A percentile compares a stretch with the other conserved stretches of the same genome.
Conservation (phyloP, 2,888 invertebrate species). For the Tricholauxania praeusta region DNA sequence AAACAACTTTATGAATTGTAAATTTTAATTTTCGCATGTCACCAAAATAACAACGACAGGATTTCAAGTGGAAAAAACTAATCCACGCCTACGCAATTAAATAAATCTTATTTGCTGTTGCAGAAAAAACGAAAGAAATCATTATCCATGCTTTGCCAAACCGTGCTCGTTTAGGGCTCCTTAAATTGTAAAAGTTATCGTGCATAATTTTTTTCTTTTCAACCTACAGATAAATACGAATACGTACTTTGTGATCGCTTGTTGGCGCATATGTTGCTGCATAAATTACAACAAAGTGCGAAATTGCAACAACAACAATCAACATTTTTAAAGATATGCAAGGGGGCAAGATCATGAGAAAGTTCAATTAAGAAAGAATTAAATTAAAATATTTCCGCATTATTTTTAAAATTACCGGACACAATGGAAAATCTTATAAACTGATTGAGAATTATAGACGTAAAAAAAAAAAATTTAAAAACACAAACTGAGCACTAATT, state of each 20-base stretch:
- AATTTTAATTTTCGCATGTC: conserved; percentile 1
- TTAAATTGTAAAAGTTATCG: conserved; percentile 2
- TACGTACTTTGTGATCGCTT: not conserved
- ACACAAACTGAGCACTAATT: too few relatives aligned
- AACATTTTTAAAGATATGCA: too few relatives aligned
- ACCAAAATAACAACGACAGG: conserved; percentile 8
- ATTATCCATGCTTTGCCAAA: not conserved
- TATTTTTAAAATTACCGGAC: too few relatives aligned
- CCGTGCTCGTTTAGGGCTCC: not conserved
- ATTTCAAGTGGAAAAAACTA: not conserved
- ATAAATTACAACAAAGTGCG: conserved; percentile 30
- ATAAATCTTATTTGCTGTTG: conserved; percentile 11
- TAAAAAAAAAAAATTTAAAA: too few relatives aligned
- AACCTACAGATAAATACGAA: not conserved
- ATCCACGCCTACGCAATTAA: conserved; percentile 9
- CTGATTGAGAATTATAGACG: too few relatives aligned
- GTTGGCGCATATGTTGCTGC: conserved; percentile 28
- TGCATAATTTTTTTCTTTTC: not conserved
- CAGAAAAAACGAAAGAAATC: not conserved
- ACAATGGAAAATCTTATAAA: too few relatives aligned
- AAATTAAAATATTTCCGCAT: too few relatives aligned
- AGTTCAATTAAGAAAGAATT: too few relatives aligned
- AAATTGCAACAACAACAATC: not conserved
- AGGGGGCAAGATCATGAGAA: too few relatives aligned
- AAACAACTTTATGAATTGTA: too few relatives aligned